Base-by-base conservation (phyloP, 1,140 invertebrate genomes). In the Agraylea sexmaculata region DNA sequence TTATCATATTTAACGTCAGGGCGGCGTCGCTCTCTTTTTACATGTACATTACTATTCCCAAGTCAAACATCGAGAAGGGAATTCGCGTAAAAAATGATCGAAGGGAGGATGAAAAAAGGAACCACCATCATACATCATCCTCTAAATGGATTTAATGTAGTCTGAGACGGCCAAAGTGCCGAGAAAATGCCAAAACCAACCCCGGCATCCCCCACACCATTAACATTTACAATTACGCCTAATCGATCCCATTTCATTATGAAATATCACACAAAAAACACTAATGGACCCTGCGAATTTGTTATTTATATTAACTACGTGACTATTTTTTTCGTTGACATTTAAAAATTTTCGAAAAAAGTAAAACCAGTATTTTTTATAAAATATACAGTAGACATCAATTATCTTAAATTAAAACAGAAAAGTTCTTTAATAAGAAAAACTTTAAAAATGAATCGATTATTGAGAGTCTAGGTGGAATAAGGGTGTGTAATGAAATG, bases 131-230 rank as follows among this genome's bases (percentile, higher is more conserved):
- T 49, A 43, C 46, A 49, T 49, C 47, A 49, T 49, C 47, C 47
- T 32, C 41, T 49, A 49, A 49, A 49, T 49, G 47, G 47, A 49
- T 49, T 49, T 49, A 49, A 49, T 49, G 47, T 49, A 49, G 47
- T 49, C 47, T 45, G 47, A 46, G n/a, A n/a, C n/a, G n/a, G n/a
- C n/a, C n/a, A n/a, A n/a, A n/a, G n/a, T n/a, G n/a, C n/a, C n/a
- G n/a, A n/a, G 46, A 49, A 49, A 49, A 43, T 49, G 47, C 47
- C 45, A 49, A 49, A 48, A 49, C 45, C 43, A 43, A 43, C 43
- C 45, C 43, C 45, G 20, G 23, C 29, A 37, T 33, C 19, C 31
- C n/a, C n/a, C n/a, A n/a, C n/a, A n/a, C n/a, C n/a, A n/a, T n/a
- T n/a, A n/a, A n/a, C n/a, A n/a, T n/a, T n/a, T n/a, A n/a, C n/a